Conservation (phyloP, 2,888 invertebrate genomes). For the Phengaris alcon region DNA sequence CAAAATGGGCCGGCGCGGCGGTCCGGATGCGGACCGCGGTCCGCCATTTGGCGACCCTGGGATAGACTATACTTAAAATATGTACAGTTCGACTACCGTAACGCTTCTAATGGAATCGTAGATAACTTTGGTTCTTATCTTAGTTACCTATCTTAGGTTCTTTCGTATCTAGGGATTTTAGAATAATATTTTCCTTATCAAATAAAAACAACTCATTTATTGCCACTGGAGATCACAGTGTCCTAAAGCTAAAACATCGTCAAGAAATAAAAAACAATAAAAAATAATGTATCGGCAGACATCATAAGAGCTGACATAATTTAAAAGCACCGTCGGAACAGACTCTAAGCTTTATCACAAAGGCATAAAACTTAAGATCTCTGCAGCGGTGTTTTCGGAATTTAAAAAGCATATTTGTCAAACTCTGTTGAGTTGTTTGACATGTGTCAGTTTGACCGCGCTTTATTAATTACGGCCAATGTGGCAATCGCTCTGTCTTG, state of each 20-base stretch:
- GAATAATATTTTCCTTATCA: too few relatives aligned
- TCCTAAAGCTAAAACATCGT: conserved; percentile 17
- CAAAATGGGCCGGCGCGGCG: too few relatives aligned
- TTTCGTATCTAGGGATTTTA: too few relatives aligned
- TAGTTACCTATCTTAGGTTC: too few relatives aligned
- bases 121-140: too few relatives aligned
- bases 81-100: too few relatives aligned
- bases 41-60: too few relatives aligned
- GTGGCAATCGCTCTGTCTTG: conserved; percentile 21
- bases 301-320: conserved; percentile 37
- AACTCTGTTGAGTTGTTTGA: conserved; percentile 54
- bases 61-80: too few relatives aligned
- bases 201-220: conserved; percentile 21
- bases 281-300: conserved; percentile 40
- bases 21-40: too few relatives aligned
- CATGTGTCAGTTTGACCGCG: conserved; percentile 61
- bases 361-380: conserved; percentile 33
- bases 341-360: conserved; percentile 17
- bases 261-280: conserved; percentile 26
- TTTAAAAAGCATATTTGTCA: conserved; percentile 27
- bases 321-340: conserved; percentile 16
- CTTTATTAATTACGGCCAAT: conserved; percentile 57
- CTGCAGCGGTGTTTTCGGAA: not conserved
- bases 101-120: too few relatives aligned
- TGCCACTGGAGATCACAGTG: conserved; percentile 9